Percentiles rank a stretch among this genome's conserved stretches.
These are phyloP conservation scores for Tyto alba DNA, from an alignment of 2,113 vertebrate species.

Conservation along the genomic window DNA sequence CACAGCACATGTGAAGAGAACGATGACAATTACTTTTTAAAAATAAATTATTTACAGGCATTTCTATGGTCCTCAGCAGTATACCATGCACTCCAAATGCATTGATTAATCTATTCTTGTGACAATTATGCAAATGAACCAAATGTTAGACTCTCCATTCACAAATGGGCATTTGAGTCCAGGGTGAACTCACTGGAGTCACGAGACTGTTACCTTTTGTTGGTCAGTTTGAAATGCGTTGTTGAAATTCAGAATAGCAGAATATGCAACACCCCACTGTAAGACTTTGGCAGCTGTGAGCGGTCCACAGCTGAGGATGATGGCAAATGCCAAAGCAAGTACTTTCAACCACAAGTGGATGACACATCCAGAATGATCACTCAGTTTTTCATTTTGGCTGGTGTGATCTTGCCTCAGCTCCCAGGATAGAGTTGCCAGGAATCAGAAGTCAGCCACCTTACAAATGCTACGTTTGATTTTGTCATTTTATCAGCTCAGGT, in stretches of 20 bases:
- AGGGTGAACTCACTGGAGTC: not conserved
- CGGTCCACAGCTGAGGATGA: not conserved
- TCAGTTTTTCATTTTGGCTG: not conserved
- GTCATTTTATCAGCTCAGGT: not conserved
- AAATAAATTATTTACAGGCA: not conserved
- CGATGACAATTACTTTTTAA: not conserved
- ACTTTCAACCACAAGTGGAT: not conserved
- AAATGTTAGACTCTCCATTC: not conserved
- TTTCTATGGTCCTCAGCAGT: not conserved
- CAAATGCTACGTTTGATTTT: not conserved
- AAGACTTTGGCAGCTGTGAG: not conserved
- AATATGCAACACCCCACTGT: not conserved
- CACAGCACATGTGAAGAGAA: not conserved
- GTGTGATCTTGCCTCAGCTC: not conserved
- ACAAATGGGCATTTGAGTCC: not conserved
- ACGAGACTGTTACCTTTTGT: not conserved
- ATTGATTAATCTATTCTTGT: not conserved
- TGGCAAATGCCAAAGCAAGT: not conserved
- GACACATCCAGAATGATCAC: not conserved
- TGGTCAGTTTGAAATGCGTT: not conserved
- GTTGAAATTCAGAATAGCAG: not conserved
- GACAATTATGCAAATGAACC: not conserved
- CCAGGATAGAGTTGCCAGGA: not conserved
- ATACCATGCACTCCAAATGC: not conserved
- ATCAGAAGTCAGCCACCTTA: not conserved